Conservation (phyloP, 2,113 vertebrate species). For the Eudorcas thomsonii region DNA sequence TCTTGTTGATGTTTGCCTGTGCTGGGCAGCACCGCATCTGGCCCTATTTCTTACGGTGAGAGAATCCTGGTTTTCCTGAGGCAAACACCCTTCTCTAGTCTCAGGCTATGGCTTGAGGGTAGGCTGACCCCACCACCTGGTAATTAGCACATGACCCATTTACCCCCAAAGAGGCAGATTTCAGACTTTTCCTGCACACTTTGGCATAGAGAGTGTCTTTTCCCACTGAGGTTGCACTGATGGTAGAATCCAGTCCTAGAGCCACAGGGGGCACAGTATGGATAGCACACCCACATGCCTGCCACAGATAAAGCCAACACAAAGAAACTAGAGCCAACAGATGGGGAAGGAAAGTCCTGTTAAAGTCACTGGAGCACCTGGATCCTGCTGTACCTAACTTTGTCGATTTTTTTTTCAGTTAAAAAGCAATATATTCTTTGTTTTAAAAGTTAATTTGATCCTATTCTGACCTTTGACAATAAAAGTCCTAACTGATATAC, state of each 20-base stretch:
- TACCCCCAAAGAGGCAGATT: background rate
- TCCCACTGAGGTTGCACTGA: background rate
- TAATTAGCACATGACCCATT: background rate
- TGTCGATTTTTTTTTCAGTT: background rate
- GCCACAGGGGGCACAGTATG: background rate
- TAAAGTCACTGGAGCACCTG: background rate
- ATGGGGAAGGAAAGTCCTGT: background rate
- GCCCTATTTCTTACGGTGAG: background rate
- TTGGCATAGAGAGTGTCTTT: background rate
- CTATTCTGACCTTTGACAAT: background rate
- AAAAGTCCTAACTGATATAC: background rate
- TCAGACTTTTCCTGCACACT: background rate
- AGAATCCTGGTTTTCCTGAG: background rate
- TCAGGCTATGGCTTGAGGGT: background rate
- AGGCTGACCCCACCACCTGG: background rate
- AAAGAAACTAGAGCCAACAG: background rate
- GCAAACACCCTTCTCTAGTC: background rate
- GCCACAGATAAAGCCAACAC: background rate
- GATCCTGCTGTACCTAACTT: background rate
- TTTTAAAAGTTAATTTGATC: background rate
- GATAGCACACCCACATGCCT: no score
- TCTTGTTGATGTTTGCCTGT: background rate
- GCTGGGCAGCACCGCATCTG: background rate
- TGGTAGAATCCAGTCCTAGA: background rate
- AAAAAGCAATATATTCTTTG: background rate